Evolutionary conservation across 30 jellyfish, hydroid and myxozoan species (phyloP).

Genomic region (Hydractinia symbiolongicarpus): DNA sequence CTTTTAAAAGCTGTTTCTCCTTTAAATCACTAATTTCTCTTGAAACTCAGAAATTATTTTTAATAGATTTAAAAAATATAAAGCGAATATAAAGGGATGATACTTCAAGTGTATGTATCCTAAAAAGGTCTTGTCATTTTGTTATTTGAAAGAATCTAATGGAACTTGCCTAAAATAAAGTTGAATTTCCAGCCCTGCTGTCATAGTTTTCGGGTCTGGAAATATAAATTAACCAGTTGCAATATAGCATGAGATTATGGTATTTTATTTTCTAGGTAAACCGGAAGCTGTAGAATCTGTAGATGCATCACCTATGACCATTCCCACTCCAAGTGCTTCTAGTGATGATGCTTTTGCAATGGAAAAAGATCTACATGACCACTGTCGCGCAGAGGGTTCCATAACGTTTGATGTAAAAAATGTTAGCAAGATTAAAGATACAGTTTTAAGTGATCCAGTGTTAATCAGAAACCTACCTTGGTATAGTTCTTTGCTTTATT

Average conservation of each 20-base stretch:
- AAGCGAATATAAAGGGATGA: no score
- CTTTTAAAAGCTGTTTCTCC: no score
- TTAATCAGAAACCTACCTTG: conserved; percentile 86
- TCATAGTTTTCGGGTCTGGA: no score
- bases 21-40: no score
- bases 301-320: neutral
- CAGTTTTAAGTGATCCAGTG: conserved; percentile 84
- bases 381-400: conserved; percentile 89
- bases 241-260: neutral
- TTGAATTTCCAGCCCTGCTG: no score
- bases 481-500: conserved; percentile 32
- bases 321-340: conserved; percentile 5
- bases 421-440: conserved; percentile 82
- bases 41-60: no score
- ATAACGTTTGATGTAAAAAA: conserved; percentile 67
- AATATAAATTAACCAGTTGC: no score
- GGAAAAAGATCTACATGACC: conserved; percentile 58
- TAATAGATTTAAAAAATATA: no score
- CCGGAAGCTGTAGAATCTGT: conserved; percentile 29
- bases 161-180: no score
- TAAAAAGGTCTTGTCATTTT: no score
- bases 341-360: conserved; percentile 57
- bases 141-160: no score
- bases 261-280: conserved; percentile 10
- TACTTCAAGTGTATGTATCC: no score